Base-by-base conservation (phyloP, 1,140 invertebrate genomes). In the Marisa cornuarietis region DNA sequence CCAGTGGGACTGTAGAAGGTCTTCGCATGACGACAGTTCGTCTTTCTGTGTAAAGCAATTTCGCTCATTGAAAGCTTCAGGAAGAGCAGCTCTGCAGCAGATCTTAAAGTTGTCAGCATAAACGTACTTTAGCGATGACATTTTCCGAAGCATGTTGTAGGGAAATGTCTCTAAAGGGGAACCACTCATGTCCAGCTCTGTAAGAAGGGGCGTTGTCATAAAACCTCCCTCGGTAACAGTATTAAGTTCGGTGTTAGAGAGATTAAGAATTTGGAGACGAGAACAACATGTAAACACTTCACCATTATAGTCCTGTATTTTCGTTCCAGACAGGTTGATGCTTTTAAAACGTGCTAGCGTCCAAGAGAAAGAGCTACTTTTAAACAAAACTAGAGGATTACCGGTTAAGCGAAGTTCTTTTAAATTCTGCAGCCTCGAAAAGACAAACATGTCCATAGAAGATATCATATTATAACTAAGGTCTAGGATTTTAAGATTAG, bases 21-120 rank as follows among this genome's bases (percentile, higher is more conserved):
- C 79, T 42, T 77, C 66, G 68, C 85, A 86, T 5, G 85, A 86
- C 7, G 85, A 83, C 49, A 86, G 71, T 66, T 81, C 63, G 72
- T 81, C 72, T 20, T 75, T 54, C 20, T 77, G 71, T 4, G 80
- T 63, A n/a, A 75, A 51, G 65, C 80, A 81, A 5, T 78, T 66
- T 14, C 66, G 51, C 18, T n/a, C 18, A 61, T 65, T 49, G n/a
- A 76, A 76, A n/a, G 63, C 22, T 13, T 51, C 75, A 49, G 75
- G 75, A 2, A 76, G 63, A 20, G 62, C 24, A 20, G 61, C 75
- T 24, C 42, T n/a, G 63, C 75, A 76, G 42, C 75, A 76, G 11
- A 76, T 20, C 26, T 63, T 65, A 62, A 65, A 76, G 63, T 76
- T 66, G 42, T 76, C 75, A 8, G 62, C 42, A 52, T 66, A n/a